Evolutionary conservation across 2,888 invertebrate genomes (phyloP), one percentile per base, ranked within the genome.

Genomic region (Aleiodes testaceus): DNA sequence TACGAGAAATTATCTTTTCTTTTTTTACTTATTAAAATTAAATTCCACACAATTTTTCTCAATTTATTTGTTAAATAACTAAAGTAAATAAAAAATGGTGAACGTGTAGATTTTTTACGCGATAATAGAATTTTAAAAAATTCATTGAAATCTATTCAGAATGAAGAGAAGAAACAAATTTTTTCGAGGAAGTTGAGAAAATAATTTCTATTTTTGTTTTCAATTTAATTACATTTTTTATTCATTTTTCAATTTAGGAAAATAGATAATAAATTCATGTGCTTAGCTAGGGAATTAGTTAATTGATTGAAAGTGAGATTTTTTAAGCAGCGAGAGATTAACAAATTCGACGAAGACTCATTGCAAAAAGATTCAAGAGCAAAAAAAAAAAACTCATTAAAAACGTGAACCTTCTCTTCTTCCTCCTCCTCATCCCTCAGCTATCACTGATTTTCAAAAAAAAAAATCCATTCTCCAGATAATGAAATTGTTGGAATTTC

Each of bases 281-380:
- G 30, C 36, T 45, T 82, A 83, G 80, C 73, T 84, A 84, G 82
- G 81, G 75, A 80, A 79, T 83, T 81, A 84, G 84, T 84, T 85
- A 83, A 84, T 85, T 84, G 36, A 36, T 36, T 36, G 11, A 11
- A 9, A 9, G 36, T 36, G 36, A 36, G 36, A 9, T 36, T 36
- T 36, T 36, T 36, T 9, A 6, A 36, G 36, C 36, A 36, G 36
- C 36, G 36, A 36, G 36, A 36, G 36, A 36, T 36, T 36, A 9
- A 36, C 36, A 36, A 36, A 18, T 12, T 22, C 53, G 26, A 53
- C 20, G 66, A 50, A 52, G 50, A 67, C 50, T 18, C 14, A 71
- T 65, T 68, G 65, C 36, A 2, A 75, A 42, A 69, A n/a, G n/a
- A n/a, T 2, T 36, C 26, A 45, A 61, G 18, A 30, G 14, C 6